Base-by-base conservation (phyloP, 2,888 invertebrate species). In the Orchesella flavescens region DNA sequence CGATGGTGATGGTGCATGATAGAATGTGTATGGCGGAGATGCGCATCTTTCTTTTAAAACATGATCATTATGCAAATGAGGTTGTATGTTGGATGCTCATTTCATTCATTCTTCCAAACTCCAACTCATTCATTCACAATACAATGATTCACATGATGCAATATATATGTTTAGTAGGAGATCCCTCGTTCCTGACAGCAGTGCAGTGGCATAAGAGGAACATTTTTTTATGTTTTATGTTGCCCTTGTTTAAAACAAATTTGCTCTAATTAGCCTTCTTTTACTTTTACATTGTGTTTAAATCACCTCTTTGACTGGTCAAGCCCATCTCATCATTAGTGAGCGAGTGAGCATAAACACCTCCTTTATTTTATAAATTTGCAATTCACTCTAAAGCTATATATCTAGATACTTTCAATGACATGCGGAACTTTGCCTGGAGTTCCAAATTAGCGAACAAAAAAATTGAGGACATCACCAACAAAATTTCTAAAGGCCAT, bases 41-140 rank as follows among this genome's bases (percentile, higher is more conserved):
- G 46, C 4, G 13, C 9, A 19, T 66, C 9, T 44, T 17, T 43
- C 49, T 49, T n/a, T 23, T 23, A 24, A 53, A 24, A 24, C 23
- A 55, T 46, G n/a, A 53, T 74, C 44, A 63, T 74, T 74, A 74
- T 74, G 74, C 75, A 75, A 75, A 66, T 75, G 44, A 68, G 15
- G 43, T 3, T 68, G 68, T 19, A 19, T 68, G 17, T 24, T 24
- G 46, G 53, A 44, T 69, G 53, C 34, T 34, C 34, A 34, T 53
- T 53, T 69, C 44, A 44, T 72, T 57, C 24, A 44, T 43, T 13
- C 49, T n/a, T n/a, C n/a, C n/a, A n/a, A n/a, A n/a, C n/a, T n/a
- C n/a, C n/a, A n/a, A 49, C 10, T 49, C 49, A 49, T 49, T 49
- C 3, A 53, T n/a, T 71, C 53, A 24, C 43, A 34, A 72, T 17